Conservation (phyloP, 2,113 vertebrate species). For the Aptenodytes patagonicus region DNA sequence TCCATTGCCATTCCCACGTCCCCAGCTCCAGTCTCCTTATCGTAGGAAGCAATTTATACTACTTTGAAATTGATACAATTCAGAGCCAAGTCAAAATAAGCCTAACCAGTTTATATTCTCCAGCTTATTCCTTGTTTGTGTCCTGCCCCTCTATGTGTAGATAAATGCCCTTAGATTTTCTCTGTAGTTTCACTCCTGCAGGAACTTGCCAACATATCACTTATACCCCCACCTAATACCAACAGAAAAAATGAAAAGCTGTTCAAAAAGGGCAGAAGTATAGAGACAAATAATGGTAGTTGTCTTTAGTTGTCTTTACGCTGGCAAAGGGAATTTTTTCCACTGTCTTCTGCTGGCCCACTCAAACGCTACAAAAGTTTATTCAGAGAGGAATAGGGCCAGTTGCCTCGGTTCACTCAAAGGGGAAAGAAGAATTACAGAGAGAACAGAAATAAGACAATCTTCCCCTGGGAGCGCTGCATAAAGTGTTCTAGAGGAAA, state of each 20-base stretch:
- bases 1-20: background rate
- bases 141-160: background rate
- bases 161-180: background rate
- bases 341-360: background rate
- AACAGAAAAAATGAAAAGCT: background rate
- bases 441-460: conserved; percentile 41
- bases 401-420: background rate
- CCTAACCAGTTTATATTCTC: background rate
- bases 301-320: background rate
- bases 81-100: background rate
- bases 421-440: conserved; percentile 21
- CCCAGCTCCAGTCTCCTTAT: background rate
- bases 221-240: background rate
- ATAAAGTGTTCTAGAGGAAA: conserved; percentile 49
- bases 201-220: background rate
- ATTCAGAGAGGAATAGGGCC: background rate
- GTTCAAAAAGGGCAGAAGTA: background rate
- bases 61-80: background rate
- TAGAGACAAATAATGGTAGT: background rate
- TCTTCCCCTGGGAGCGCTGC: conserved; percentile 21
- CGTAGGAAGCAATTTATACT: background rate
- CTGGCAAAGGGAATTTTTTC: background rate
- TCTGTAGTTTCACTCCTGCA: background rate
- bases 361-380: background rate
- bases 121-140: background rate